phyloP scores from a whole-genome alignment of 2,797 vertebrate species.

The Sebastiscus albofasciatus region DNA sequence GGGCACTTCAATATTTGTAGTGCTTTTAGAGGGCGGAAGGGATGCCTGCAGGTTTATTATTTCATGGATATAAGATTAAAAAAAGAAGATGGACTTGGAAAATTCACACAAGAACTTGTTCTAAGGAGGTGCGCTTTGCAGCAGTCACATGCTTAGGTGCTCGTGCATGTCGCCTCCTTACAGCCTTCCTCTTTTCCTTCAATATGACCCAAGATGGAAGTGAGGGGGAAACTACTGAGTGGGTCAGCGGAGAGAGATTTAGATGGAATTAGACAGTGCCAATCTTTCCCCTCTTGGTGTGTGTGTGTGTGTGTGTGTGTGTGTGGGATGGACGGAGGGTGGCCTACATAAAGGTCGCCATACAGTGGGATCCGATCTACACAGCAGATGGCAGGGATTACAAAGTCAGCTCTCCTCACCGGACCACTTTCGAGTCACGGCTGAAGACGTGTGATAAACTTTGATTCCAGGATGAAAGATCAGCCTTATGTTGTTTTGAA shows the following conservation, averaged over 20 bases:
- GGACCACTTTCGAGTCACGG: slow-evolving; percentile 60
- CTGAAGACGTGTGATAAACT: slow-evolving; percentile 51
- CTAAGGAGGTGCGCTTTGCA: neutral
- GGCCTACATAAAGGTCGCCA: slow-evolving; percentile 72
- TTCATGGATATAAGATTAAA: neutral
- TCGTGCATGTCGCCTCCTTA: neutral
- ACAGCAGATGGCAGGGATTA: slow-evolving; percentile 77
- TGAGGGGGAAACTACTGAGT: slow-evolving; percentile 33
- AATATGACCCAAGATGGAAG: slow-evolving; percentile 55
- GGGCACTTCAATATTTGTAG: slow-evolving; percentile 22
- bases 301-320: neutral
- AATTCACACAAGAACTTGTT: neutral
- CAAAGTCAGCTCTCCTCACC: slow-evolving; percentile 41
- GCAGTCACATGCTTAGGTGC: neutral
- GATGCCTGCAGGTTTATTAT: slow-evolving; percentile 2
- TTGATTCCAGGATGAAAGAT: slow-evolving; percentile 22
- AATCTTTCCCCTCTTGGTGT: slow-evolving; percentile 44
- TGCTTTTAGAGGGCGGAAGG: neutral
- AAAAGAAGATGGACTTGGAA: neutral
- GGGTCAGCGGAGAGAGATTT: slow-evolving; percentile 50
- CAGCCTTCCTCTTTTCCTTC: slow-evolving; percentile 1
- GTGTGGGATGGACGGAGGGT: slow-evolving; percentile 32
- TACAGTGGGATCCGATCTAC: slow-evolving; percentile 65
- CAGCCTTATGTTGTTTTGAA: neutral
- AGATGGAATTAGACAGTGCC: slow-evolving; percentile 64